Evolutionary conservation across 2,113 vertebrate species (phyloP).

Genomic region (Balaeniceps rex): DNA sequence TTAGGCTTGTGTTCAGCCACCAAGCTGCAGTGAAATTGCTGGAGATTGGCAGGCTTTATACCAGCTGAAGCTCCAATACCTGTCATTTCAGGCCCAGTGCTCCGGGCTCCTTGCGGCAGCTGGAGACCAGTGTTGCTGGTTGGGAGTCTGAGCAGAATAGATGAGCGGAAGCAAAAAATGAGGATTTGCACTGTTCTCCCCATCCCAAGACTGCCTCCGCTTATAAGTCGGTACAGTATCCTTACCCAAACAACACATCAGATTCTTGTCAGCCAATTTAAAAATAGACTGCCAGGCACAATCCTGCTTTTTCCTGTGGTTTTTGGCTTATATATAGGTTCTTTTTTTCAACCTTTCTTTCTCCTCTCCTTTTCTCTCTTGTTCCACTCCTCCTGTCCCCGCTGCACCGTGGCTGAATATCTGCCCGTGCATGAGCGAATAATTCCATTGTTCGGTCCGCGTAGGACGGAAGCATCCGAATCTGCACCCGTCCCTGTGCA

Average conservation of each 20-base stretch:
- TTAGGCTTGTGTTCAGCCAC: neutral
- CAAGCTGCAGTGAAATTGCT: neutral
- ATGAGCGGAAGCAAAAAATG: neutral
- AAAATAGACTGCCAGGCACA: neutral
- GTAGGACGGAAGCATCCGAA: neutral
- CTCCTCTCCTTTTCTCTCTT: accelerated
- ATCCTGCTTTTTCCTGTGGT: neutral
- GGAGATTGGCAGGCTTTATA: neutral
- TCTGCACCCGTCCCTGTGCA: accelerated
- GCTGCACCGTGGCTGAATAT: neutral
- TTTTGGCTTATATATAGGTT: neutral
- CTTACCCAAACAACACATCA: neutral
- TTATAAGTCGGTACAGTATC: neutral
- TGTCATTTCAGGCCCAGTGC: neutral
- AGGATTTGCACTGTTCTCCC: neutral
- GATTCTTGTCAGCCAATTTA: neutral
- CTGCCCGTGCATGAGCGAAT: neutral
- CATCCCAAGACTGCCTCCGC: neutral
- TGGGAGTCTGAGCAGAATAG: neutral
- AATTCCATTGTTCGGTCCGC: neutral
- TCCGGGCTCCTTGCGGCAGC: neutral
- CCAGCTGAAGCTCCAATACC: neutral
- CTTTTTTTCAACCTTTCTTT: neutral
- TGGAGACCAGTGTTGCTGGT: neutral
- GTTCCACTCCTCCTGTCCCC: neutral